Conservation (phyloP, 2,888 invertebrate species). For the Patella depressa region DNA sequence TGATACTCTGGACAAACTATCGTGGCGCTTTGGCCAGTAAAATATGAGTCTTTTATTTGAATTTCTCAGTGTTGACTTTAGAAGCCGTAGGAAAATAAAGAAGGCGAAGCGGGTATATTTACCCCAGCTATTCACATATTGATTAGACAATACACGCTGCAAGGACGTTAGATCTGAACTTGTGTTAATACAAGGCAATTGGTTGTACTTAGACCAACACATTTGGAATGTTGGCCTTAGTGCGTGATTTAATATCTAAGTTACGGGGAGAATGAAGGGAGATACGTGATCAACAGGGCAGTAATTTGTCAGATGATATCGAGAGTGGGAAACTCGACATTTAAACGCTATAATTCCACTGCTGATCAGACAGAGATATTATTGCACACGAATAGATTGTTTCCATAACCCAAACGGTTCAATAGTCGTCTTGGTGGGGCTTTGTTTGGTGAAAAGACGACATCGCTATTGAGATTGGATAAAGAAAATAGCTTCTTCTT, state of each 20-base stretch:
- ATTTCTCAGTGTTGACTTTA: constrained; percentile 53
- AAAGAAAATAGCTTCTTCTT: too few relatives aligned
- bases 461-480: too few relatives aligned
- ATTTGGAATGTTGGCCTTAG: constrained; percentile 17
- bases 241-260: constrained; percentile 17
- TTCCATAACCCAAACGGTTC: constrained; percentile 9
- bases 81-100: constrained; percentile 54
- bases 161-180: constrained; percentile 18
- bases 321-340: constrained; percentile 24
- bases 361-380: background rate
- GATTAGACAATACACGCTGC: constrained; percentile 42
- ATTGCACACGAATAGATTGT: constrained; percentile 8
- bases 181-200: constrained; percentile 19
- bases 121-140: constrained; percentile 44
- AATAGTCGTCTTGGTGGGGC: background rate
- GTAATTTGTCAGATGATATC: constrained; percentile 16
- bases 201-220: constrained; percentile 20
- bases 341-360: constrained; percentile 13
- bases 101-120: constrained; percentile 50
- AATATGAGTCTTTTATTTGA: constrained; percentile 58
- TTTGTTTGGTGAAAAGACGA: too few relatives aligned
- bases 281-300: constrained; percentile 23
- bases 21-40: constrained; percentile 46
- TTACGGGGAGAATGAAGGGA: background rate
- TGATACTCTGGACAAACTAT: constrained; percentile 46